These are phyloP conservation scores for Diplolepis rosae DNA, from an alignment of 2,888 invertebrate species.

Conservation along the genomic window DNA sequence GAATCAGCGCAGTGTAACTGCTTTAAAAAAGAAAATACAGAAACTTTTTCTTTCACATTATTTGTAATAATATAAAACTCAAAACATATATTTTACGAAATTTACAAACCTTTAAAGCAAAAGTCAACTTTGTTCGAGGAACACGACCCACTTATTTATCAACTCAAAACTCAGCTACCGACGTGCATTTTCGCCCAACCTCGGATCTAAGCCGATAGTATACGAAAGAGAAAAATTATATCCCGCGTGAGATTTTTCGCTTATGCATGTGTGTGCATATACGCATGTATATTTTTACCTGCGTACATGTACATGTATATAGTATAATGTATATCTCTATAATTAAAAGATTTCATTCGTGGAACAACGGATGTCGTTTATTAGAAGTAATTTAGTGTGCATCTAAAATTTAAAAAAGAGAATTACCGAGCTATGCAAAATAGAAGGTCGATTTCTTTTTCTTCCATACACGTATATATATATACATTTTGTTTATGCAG, in stretches of 20 bases:
- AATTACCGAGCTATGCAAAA: slow-evolving; percentile 72
- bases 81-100: neutral
- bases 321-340: slow-evolving; percentile 46
- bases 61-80: neutral
- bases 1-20: neutral
- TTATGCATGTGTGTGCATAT: slow-evolving; percentile 60
- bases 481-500: slow-evolving; percentile 54
- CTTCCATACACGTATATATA: slow-evolving; percentile 64
- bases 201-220: slow-evolving; percentile 54
- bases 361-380: slow-evolving; percentile 59
- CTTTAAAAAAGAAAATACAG: neutral
- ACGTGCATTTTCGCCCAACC: slow-evolving; percentile 55
- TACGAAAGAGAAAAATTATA: slow-evolving; percentile 57
- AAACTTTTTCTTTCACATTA: too few species aligned
- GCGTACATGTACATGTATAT: slow-evolving; percentile 59
- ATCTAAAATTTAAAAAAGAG: slow-evolving; percentile 69
- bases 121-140: neutral
- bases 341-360: slow-evolving; percentile 61
- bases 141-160: neutral
- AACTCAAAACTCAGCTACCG: slow-evolving; percentile 9
- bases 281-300: slow-evolving; percentile 56
- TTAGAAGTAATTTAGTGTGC: slow-evolving; percentile 68
- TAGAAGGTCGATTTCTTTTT: slow-evolving; percentile 70
- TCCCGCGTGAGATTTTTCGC: slow-evolving; percentile 66
- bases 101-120: neutral